Base-by-base conservation (phyloP, 2,888 invertebrate genomes). In the Oxyteleia sp. region DNA sequence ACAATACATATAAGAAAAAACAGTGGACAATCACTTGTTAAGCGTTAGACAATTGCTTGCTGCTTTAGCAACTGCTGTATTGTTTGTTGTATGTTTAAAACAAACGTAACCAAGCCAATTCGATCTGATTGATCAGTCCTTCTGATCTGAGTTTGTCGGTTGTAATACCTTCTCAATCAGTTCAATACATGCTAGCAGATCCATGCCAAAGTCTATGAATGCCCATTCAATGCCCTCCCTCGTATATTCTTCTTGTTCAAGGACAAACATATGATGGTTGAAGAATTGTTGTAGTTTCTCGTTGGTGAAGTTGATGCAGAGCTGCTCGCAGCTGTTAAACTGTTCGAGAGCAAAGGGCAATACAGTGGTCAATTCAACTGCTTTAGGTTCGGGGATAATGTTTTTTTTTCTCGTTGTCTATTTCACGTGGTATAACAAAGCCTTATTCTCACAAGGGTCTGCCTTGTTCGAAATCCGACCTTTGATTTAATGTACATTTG, bases 131-230 rank as follows among this genome's bases (percentile, higher is more conserved):
- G 84, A 82, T 84, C 81, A 71, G 80, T 82, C 83, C 84, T 81
- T 88, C 78, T 71, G 87, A 72, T 75, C 66, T 59, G 72, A 72
- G 18, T 53, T 55, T 47, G 43, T 26, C 57, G 45, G 16, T 68
- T 16, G 41, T 43, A 59, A 81, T n/a, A n/a, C n/a, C 97, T 98
- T 98, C 95, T 98, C 98, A 94, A 98, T 97, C 91, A 99, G 95
- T 94, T 98, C 98, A 95, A 99, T 99, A 96, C 99, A 99, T 94
- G 98, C 98, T 93, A 98, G 96, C 94, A 99, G 96, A 94, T 99
- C 99, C 97, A 99, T 98, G 94, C 99, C 99, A 94, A 99, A 99
- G 95, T 99, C 99, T 95, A 99, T 99, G 95, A 99, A 99, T 93
- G 96, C 96, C 99, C 99, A 99, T 92, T 97, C 96, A 94, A 99